A percentile compares a stretch with the other conserved stretches of the same genome.
phyloP scores from a whole-genome alignment of 1,140 invertebrate species.

The Pseudomyrmex cubaensis region DNA sequence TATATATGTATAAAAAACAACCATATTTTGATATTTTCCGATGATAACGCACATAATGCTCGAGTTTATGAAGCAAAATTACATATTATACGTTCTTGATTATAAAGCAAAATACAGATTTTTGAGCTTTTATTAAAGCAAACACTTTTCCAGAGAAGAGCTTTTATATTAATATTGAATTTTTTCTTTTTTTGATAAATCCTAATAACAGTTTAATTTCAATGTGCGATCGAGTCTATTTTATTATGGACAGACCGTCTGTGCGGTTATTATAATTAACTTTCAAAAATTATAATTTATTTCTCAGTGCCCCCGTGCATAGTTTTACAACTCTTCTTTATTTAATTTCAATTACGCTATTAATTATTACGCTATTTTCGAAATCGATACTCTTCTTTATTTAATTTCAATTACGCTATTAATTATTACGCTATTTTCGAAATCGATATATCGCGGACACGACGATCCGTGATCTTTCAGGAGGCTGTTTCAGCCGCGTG shows the following conservation, averaged over 20 bases:
- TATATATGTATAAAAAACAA: constrained; percentile 5
- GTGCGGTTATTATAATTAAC: too few species aligned
- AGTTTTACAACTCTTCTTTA: too few species aligned
- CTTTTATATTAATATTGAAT: not conserved
- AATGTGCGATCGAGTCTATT: not conserved
- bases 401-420: too few species aligned
- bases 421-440: too few species aligned
- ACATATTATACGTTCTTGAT: not conserved
- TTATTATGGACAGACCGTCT: too few species aligned
- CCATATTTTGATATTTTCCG: not conserved
- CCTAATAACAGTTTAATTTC: constrained; percentile 2
- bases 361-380: too few species aligned
- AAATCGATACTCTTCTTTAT: too few species aligned
- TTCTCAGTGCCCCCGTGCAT: too few species aligned
- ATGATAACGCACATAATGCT: not conserved
- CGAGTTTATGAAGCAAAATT: constrained; percentile 4
- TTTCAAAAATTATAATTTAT: not conserved
- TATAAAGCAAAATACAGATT: not conserved
- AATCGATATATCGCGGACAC: too few species aligned
- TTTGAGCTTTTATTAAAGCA: constrained; percentile 2
- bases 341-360: too few species aligned
- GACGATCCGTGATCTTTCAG: too few species aligned
- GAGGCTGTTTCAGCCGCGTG: not conserved
- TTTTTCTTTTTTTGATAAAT: not conserved
- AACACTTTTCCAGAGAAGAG: not conserved